These are phyloP conservation scores for Meta bourneti DNA, from an alignment of 2,888 invertebrate species.

Conservation along the genomic window DNA sequence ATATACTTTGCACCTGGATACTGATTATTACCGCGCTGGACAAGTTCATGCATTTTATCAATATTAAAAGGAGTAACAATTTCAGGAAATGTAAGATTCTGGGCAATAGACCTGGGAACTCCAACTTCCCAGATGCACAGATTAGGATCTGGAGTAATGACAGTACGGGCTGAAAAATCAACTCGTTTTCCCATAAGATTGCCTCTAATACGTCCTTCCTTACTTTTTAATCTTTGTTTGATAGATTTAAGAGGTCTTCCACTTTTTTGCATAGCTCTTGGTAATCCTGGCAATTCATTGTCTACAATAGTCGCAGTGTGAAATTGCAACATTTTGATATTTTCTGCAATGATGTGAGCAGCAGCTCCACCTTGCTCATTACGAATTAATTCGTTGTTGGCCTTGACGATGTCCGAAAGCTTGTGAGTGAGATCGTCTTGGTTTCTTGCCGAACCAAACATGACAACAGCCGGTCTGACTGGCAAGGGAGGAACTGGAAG, in stretches of 20 bases:
- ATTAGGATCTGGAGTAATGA: slow-evolving; percentile 98
- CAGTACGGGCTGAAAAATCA: slow-evolving; percentile 99
- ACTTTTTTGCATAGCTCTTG: slow-evolving; percentile 97
- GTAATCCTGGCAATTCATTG: slow-evolving; percentile 99
- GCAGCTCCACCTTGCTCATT: slow-evolving; percentile 99
- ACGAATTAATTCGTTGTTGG: slow-evolving; percentile 95
- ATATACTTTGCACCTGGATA: slow-evolving; percentile 99
- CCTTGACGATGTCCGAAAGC: slow-evolving; percentile 97
- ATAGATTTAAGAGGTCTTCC: slow-evolving; percentile 98
- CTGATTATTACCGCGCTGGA: slow-evolving; percentile 96
- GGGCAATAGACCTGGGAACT: slow-evolving; percentile 98
- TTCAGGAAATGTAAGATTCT: slow-evolving; percentile 99
- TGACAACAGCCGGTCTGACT: slow-evolving; percentile 98
- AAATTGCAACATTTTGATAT: slow-evolving; percentile 98
- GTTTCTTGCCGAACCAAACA: slow-evolving; percentile 99
- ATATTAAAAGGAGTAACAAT: slow-evolving; percentile 99
- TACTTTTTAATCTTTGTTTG: slow-evolving; percentile 96
- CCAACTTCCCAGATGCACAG: slow-evolving; percentile 97
- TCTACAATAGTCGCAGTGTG: slow-evolving; percentile 99
- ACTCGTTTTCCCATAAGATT: slow-evolving; percentile 99
- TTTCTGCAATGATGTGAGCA: slow-evolving; percentile 97
- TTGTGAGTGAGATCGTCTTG: slow-evolving; percentile 99
- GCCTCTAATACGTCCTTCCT: slow-evolving; percentile 99
- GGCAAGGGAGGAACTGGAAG: slow-evolving; percentile 97
- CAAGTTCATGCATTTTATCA: slow-evolving; percentile 96